These are phyloP conservation scores for Strigamia transsilvanica DNA, from an alignment of 2,888 invertebrate genomes.

Conservation along the genomic window DNA sequence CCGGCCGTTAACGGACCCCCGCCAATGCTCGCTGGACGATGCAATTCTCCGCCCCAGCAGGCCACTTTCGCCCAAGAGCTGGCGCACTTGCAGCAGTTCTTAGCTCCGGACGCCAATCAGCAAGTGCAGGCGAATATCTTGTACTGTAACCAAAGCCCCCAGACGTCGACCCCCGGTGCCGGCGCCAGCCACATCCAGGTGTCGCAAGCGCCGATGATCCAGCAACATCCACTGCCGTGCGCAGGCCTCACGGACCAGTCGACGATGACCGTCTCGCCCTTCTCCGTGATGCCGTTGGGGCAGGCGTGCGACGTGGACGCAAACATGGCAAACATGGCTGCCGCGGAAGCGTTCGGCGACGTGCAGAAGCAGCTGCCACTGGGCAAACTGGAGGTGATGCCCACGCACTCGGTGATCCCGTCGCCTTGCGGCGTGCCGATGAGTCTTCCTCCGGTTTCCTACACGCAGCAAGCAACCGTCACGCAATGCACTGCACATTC, in stretches of 20 bases:
- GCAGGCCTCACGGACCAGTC: neutral
- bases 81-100: neutral
- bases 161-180: neutral
- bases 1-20: neutral
- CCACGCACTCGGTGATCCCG: neutral
- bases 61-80: neutral
- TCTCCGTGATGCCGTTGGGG: neutral
- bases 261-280: neutral
- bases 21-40: neutral
- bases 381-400: neutral
- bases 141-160: slow-evolving; percentile 19
- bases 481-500: slow-evolving; percentile 23
- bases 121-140: neutral
- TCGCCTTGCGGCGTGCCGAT: slow-evolving; percentile 5
- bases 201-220: neutral
- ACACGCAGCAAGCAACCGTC: neutral
- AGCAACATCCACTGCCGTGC: neutral
- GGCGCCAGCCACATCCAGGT: neutral
- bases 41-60: neutral
- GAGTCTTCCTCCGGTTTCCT: slow-evolving; percentile 12
- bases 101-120: slow-evolving; percentile 5
- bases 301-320: neutral
- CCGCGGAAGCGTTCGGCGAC: neutral
- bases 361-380: neutral
- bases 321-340: too few relatives aligned